Percentiles rank a stretch among this genome's conserved stretches.
Conservation (phyloP, 2,797 vertebrate genomes). For the Tiaroga cobitis region DNA sequence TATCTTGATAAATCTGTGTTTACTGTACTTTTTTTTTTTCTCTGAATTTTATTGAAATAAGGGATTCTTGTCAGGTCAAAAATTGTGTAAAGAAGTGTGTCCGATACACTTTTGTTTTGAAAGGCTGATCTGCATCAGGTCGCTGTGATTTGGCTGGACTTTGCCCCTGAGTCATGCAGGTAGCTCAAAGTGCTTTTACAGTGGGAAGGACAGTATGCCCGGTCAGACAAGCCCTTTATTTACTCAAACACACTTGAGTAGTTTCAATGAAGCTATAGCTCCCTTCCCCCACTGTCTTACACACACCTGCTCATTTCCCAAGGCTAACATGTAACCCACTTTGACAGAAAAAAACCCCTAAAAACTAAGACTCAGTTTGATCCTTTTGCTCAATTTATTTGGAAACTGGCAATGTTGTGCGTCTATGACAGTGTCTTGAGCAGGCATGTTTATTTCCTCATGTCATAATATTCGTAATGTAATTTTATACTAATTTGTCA, state of each 20-base stretch:
- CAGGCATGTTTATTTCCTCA: constrained; percentile 8
- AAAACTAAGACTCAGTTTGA: neutral
- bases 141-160: constrained; percentile 30
- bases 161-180: constrained; percentile 23
- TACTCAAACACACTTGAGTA: constrained; percentile 50
- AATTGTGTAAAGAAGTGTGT: neutral
- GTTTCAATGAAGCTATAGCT: constrained; percentile 64
- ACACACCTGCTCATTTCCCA: constrained; percentile 57
- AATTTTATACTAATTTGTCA: neutral
- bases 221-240: constrained; percentile 35
- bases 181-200: constrained; percentile 21
- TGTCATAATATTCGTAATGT: neutral
- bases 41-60: neutral
- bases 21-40: neutral
- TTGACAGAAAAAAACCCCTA: neutral
- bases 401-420: neutral
- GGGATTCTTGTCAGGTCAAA: neutral
- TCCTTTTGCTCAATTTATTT: neutral
- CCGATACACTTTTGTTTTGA: neutral
- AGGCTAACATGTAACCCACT: constrained; percentile 21
- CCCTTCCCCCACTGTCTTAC: constrained; percentile 11
- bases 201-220: neutral
- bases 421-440: neutral
- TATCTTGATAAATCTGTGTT: neutral
- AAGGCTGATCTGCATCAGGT: constrained; percentile 12